Evolutionary conservation across 2,113 vertebrate genomes (phyloP), one percentile per base, ranked within the genome.

Genomic region (Prionailurus viverrinus): DNA sequence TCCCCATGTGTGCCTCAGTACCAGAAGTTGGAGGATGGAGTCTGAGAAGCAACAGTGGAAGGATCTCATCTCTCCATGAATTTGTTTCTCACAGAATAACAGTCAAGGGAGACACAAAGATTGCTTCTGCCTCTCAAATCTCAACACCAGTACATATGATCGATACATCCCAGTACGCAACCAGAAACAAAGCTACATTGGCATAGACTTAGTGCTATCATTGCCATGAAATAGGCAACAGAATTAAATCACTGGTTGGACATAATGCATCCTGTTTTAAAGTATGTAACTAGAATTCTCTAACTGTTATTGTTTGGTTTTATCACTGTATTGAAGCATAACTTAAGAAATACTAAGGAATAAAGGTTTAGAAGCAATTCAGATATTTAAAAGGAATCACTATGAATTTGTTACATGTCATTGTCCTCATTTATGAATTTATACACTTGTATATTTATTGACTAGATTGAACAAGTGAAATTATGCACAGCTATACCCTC

Each of bases 261-360:
- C 10, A 74, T n/a, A 5, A 29, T 23, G 18, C 68, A 58, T 31
- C 79, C 8, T 80, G 19, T 48, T 89, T 79, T 92, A 31, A 92
- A 90, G 36, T 82, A 36, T 29, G 4, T 69, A 74, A 48, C 27
- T 83, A 36, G 29, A 12, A 66, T 68, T 36, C 4, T 78, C 7
- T 78, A 48, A 78, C 41, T 48, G 45, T 53, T 4, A 55, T 80
- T 14, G 66, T 78, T 88, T 87, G 1, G 15, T 71, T 85, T 68
- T 5, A 95, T 79, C 41, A 21, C 27, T 79, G 58, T 89, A 45
- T 88, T 81, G 13, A 96, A 71, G 36, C 2, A 55, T 68, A 78
- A 79, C 74, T 88, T 66, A 94, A 80, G 14, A 94, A 68, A 61
- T 48, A 45, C 7, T 76, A 88, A 16, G 16, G 94, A 94, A 63